Conservation (phyloP, 2,888 invertebrate species). For the Pristionchus exspectatus region DNA sequence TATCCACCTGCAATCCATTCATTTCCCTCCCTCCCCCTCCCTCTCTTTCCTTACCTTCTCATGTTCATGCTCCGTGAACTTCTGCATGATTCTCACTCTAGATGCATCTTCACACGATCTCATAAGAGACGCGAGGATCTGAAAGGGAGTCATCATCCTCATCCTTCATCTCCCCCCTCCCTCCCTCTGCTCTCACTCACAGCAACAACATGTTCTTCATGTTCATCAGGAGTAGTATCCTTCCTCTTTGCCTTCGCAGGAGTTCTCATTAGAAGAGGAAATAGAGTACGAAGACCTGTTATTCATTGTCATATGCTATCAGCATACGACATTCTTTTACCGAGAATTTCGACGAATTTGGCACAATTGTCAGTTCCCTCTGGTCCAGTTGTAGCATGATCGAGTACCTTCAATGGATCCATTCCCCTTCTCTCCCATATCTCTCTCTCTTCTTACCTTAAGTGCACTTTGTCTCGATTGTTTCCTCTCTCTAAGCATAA, state of each 20-base stretch:
- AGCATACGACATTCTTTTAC: conserved; percentile 58
- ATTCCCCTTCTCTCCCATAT: background rate
- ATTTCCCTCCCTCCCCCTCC: background rate
- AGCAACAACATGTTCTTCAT: conserved; percentile 89
- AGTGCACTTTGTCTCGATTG: conserved; percentile 95
- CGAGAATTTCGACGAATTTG: conserved; percentile 97
- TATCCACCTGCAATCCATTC: conserved; percentile 84
- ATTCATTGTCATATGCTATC: background rate
- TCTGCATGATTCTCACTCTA: conserved; percentile 91
- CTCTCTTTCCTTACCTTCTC: conserved; percentile 86
- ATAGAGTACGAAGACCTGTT: conserved; percentile 90
- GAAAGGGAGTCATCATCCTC: background rate
- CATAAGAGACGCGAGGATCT: conserved; percentile 89
- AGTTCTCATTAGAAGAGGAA: conserved; percentile 99
- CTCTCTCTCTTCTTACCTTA: conserved; percentile 82
- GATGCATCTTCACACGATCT: conserved; percentile 93
- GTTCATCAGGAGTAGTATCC: conserved; percentile 77
- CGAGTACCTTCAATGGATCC: conserved; percentile 82
- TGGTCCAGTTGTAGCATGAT: conserved; percentile 94
- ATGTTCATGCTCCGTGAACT: conserved; percentile 97
- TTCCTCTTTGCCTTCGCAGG: conserved; percentile 88
- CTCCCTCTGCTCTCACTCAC: conserved; percentile 59
- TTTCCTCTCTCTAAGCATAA: conserved; percentile 98
- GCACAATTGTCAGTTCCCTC: conserved; percentile 93
- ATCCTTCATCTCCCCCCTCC: background rate